Conservation (phyloP, 2,888 invertebrate species). For the Chalcis sispes region DNA sequence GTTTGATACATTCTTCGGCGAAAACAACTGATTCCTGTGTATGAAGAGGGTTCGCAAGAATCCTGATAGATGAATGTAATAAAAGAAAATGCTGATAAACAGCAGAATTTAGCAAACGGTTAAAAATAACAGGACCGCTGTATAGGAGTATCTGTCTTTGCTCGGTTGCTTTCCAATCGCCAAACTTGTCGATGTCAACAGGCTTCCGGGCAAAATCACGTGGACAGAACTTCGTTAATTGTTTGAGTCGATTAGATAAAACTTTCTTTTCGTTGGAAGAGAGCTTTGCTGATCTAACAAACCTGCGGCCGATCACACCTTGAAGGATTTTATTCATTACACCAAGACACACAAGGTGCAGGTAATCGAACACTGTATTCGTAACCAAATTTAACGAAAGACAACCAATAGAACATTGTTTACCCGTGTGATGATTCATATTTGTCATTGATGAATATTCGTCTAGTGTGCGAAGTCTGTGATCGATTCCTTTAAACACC, state of each 20-base stretch:
- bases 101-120: conserved; percentile 28
- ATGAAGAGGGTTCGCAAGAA: neutral
- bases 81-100: conserved; percentile 51
- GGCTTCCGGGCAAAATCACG: neutral
- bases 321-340: conserved; percentile 22
- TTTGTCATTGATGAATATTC: neutral
- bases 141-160: neutral
- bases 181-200: neutral
- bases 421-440: neutral
- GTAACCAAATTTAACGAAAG: conserved; percentile 22
- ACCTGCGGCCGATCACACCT: conserved; percentile 7
- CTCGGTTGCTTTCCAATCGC: neutral
- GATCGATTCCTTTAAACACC: neutral
- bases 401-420: neutral
- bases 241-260: neutral
- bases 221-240: neutral
- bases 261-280: neutral
- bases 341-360: conserved; percentile 36
- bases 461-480: neutral
- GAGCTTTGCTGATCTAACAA: neutral
- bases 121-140: conserved; percentile 26
- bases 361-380: conserved; percentile 29
- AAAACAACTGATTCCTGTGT: neutral
- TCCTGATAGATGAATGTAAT: neutral
- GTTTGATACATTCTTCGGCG: conserved; percentile 18